Conservation (phyloP, 1,140 invertebrate genomes). For the Caenorhabditis remanei region DNA sequence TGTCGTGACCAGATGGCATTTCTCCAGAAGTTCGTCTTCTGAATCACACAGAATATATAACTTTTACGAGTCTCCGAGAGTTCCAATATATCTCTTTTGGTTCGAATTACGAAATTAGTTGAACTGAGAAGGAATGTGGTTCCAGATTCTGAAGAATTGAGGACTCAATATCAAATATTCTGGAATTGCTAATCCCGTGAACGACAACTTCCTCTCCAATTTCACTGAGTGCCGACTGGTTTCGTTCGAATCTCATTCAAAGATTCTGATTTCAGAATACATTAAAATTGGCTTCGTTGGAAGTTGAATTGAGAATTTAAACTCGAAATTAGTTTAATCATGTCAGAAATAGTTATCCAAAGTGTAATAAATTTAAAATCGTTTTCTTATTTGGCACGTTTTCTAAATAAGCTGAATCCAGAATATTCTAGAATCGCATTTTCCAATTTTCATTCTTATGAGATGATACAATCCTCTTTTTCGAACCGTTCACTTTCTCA, state of each 20-base stretch:
- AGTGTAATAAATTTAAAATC: no score
- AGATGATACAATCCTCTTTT: slow-evolving; percentile 4
- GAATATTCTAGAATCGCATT: not conserved
- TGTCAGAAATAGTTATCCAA: no score
- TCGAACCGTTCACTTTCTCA: not conserved
- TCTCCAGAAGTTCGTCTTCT: not conserved
- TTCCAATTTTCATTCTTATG: not conserved
- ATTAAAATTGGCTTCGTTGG: not conserved
- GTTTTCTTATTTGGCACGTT: not conserved
- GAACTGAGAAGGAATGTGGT: not conserved
- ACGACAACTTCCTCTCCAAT: slow-evolving; percentile 6
- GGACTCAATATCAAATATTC: not conserved
- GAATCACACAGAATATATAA: not conserved
- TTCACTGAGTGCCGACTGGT: not conserved
- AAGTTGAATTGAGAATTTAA: no score
- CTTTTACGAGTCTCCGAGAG: not conserved
- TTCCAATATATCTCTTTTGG: not conserved
- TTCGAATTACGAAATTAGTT: slow-evolving; percentile 1
- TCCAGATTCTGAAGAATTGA: not conserved
- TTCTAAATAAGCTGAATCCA: not conserved
- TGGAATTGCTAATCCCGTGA: slow-evolving; percentile 7
- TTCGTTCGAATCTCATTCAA: not conserved
- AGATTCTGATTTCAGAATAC: slow-evolving; percentile 24
- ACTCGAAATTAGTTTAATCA: no score
- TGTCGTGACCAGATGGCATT: not conserved